Evolutionary conservation across 2,797 vertebrate species (phyloP).

Genomic region (Ispidina lecontei): DNA sequence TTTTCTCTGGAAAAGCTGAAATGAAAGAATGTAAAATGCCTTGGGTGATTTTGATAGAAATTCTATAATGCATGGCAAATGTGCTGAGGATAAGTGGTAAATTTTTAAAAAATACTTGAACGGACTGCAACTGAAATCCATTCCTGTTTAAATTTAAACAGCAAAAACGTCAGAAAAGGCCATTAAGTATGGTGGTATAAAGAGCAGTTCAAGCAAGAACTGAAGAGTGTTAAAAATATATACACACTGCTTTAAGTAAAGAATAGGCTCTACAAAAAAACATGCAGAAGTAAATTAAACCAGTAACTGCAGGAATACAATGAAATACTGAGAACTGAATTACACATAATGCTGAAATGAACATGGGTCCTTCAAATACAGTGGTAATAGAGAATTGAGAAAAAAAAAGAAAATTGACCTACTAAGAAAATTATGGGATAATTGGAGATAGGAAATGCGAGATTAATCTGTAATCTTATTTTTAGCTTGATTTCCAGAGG

Average conservation of each 20-base stretch:
- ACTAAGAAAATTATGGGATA: background rate
- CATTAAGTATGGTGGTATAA: slow-evolving; percentile 41
- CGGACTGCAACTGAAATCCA: slow-evolving; percentile 15
- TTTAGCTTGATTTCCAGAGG: background rate
- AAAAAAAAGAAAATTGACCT: background rate
- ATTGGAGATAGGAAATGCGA: background rate
- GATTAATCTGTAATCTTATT: background rate
- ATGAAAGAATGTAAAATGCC: background rate
- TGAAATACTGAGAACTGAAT: background rate
- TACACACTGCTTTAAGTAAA: background rate
- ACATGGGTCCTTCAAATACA: background rate
- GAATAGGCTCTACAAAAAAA: background rate
- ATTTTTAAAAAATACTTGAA: slow-evolving; percentile 47
- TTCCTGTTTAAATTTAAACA: slow-evolving; percentile 45
- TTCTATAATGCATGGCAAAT: slow-evolving; percentile 1
- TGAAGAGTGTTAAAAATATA: background rate
- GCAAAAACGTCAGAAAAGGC: background rate
- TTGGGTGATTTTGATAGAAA: slow-evolving; percentile 23
- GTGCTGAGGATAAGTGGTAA: background rate
- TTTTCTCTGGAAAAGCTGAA: background rate
- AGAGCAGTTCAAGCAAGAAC: background rate
- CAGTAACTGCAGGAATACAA: background rate
- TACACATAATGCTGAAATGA: background rate
- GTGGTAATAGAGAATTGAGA: background rate
- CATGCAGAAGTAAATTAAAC: background rate